A percentile compares a stretch with the other conserved stretches of the same genome.
Conservation (phyloP, 1,140 invertebrate species). For the Drosophila pandora region DNA sequence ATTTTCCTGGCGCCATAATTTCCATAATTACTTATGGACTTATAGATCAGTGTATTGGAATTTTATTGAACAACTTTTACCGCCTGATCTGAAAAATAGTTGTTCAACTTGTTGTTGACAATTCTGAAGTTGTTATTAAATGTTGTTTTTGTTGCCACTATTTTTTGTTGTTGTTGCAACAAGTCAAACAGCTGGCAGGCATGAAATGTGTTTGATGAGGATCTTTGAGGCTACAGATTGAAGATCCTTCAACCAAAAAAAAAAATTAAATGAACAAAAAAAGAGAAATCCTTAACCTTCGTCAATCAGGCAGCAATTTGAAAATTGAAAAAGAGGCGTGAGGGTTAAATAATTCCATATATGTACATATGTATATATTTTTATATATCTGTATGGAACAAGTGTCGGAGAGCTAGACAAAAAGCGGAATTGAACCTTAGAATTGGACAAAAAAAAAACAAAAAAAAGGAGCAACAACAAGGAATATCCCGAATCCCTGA, state of each 20-base stretch:
- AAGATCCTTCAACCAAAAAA: conserved; percentile 5
- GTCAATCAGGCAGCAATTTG: conserved; percentile 58
- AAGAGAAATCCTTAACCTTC: conserved; percentile 50
- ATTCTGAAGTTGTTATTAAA: conserved; percentile 15
- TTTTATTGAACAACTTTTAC: conserved; percentile 47
- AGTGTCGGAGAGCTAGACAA: conserved; percentile 71
- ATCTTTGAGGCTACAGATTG: conserved; percentile 44
- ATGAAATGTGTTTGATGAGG: conserved; percentile 75
- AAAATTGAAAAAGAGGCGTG: conserved; percentile 18
- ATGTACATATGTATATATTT: neutral
- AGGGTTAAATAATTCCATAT: neutral
- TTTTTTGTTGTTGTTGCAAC: conserved; percentile 7
- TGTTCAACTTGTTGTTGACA: conserved; percentile 48
- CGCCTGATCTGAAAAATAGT: conserved; percentile 18
- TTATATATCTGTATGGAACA: conserved; percentile 12
- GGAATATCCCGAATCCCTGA: conserved; percentile 5
- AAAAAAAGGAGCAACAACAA: neutral
- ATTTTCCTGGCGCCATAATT: too few species aligned
- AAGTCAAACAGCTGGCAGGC: conserved; percentile 49
- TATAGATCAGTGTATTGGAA: conserved; percentile 17
- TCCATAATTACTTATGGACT: too few species aligned
- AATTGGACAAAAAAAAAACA: neutral
- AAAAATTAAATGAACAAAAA: neutral
- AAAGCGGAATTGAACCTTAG: conserved; percentile 61
- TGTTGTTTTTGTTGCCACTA: conserved; percentile 11